Conservation (phyloP, 2,888 invertebrate genomes). For the Myopa tessellatipennis region DNA sequence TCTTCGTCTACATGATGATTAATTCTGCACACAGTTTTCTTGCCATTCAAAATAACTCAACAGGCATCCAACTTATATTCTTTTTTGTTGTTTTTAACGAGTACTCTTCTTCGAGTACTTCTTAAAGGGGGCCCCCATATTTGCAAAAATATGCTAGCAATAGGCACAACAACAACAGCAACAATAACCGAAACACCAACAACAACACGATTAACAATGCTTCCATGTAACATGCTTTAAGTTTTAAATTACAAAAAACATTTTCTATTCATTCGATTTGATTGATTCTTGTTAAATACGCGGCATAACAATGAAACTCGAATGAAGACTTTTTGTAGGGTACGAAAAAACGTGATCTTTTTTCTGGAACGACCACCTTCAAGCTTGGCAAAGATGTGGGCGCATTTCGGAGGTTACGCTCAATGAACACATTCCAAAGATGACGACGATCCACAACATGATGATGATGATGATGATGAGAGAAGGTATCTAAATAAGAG, state of each 20-base stretch:
- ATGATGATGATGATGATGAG: not conserved
- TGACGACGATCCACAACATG: not conserved
- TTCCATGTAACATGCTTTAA: not conserved
- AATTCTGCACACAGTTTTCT: too few species aligned
- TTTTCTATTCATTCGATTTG: conserved; percentile 24
- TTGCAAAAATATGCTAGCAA: not conserved
- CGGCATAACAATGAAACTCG: conserved; percentile 29
- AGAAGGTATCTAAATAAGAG: too few species aligned
- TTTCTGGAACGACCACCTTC: conserved; percentile 16
- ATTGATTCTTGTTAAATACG: conserved; percentile 33
- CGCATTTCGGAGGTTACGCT: not conserved
- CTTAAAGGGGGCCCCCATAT: too few species aligned
- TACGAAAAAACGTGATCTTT: not conserved
- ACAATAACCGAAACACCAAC: not conserved
- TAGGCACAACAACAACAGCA: not conserved
- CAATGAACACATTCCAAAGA: not conserved
- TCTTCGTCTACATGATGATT: too few species aligned
- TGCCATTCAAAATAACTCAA: too few species aligned
- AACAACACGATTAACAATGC: not conserved
- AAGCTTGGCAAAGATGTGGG: not conserved
- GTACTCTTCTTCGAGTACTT: too few species aligned
- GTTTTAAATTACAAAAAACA: conserved; percentile 26
- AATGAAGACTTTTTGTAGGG: conserved; percentile 3
- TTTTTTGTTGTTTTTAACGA: too few species aligned
- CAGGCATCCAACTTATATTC: too few species aligned